phyloP scores from a whole-genome alignment of 2,797 vertebrate genomes.

The Luscinia megarhynchos region DNA sequence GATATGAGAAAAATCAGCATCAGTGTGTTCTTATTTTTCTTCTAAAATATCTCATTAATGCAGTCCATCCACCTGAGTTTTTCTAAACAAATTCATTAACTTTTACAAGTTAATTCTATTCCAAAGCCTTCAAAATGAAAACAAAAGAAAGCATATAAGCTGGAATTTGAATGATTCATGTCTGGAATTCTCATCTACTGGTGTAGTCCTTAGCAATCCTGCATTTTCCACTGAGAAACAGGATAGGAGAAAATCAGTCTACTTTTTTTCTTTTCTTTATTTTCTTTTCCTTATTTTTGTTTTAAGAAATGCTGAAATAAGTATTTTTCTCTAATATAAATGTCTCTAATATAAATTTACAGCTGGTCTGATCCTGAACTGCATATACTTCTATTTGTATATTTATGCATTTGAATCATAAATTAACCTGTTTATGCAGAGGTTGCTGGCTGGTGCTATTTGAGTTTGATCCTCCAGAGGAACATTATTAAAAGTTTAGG shows the following conservation, averaged over 20 bases:
- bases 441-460: background rate
- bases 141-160: background rate
- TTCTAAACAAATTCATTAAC: background rate
- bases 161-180: background rate
- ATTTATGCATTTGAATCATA: conserved; percentile 14
- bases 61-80: background rate
- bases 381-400: background rate
- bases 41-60: background rate
- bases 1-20: background rate
- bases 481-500: conserved; percentile 41
- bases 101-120: background rate
- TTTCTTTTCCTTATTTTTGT: background rate
- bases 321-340: background rate
- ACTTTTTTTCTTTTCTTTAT: accelerated
- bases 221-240: background rate
- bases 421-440: conserved; percentile 34
- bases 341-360: conserved; percentile 8
- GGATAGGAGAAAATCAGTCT: background rate
- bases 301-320: background rate
- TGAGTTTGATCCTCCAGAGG: conserved; percentile 18
- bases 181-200: background rate
- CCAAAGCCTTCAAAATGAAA: conserved; percentile 6
- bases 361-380: background rate
- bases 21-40: background rate
- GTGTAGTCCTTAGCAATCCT: background rate